Evolutionary conservation across 1,140 invertebrate species (phyloP).

Genomic region (Brachionus rotundiformis): DNA sequence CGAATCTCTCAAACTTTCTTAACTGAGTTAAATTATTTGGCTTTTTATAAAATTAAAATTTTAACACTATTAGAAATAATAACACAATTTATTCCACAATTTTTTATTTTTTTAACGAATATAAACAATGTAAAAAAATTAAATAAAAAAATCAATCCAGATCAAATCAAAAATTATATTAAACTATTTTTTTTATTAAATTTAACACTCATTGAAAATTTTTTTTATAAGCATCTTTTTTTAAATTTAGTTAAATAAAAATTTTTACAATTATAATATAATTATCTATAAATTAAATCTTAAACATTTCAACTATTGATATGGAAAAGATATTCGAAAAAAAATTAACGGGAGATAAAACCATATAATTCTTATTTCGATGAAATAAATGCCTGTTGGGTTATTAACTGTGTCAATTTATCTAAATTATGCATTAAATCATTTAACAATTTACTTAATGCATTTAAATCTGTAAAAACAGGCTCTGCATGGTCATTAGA

Average conservation of each 20-base stretch:
- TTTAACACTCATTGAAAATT: too few relatives aligned
- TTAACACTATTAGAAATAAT: too few relatives aligned
- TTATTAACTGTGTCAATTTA: background rate
- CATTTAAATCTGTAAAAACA: background rate
- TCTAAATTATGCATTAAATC: slow-evolving; percentile 46
- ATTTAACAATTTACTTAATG: slow-evolving; percentile 16
- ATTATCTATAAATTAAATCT: background rate
- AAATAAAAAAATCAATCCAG: too few relatives aligned
- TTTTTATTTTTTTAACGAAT: too few relatives aligned
- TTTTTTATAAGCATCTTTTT: too few relatives aligned
- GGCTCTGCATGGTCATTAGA: background rate
- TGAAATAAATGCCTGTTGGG: background rate
- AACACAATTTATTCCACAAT: too few relatives aligned
- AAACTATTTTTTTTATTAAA: too few relatives aligned
- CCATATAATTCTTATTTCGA: background rate
- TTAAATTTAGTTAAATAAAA: background rate
- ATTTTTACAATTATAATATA: background rate
- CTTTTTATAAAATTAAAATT: too few relatives aligned
- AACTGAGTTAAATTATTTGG: too few relatives aligned
- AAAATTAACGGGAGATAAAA: background rate
- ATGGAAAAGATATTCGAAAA: background rate
- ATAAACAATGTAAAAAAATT: too few relatives aligned
- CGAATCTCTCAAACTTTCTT: too few relatives aligned
- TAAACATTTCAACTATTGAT: background rate
- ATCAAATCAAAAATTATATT: too few relatives aligned